Evolutionary conservation across 2,797 vertebrate genomes (phyloP).

Genomic region (Alosa sapidissima): DNA sequence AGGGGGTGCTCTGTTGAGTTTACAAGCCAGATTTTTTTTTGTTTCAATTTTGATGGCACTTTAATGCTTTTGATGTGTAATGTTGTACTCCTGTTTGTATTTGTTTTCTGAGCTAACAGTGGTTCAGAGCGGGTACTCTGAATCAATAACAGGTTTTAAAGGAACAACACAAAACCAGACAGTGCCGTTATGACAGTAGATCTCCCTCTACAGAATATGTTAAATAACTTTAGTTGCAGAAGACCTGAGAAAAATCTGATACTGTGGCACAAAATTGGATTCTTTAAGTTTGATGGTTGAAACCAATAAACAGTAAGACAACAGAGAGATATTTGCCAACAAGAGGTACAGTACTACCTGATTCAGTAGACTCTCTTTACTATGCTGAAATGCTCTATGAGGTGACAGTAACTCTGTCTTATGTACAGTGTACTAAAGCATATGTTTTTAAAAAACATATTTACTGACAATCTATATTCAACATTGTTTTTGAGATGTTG

Average conservation of each 20-base stretch:
- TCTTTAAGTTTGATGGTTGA: neutral
- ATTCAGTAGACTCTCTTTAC: neutral
- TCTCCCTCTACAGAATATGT: neutral
- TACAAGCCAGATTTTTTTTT: neutral
- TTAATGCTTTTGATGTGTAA: conserved; percentile 55
- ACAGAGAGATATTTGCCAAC: neutral
- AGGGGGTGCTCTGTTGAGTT: conserved; percentile 13
- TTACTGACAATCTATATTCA: neutral
- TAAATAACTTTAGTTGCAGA: neutral
- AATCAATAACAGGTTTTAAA: conserved; percentile 45
- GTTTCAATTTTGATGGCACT: conserved; percentile 50
- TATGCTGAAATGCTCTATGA: neutral
- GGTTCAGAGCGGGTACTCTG: conserved; percentile 72
- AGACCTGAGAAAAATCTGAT: neutral
- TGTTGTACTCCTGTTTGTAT: conserved; percentile 62
- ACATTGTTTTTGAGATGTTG: neutral
- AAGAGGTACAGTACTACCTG: neutral
- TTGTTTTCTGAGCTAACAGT: conserved; percentile 41
- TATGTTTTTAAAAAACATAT: neutral
- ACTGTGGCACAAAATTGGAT: neutral
- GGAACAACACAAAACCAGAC: conserved; percentile 62
- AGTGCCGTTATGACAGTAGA: conserved; percentile 31
- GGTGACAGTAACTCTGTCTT: neutral
- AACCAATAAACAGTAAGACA: neutral
- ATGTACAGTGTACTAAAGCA: conserved; percentile 30